These are phyloP conservation scores for Tachina fera DNA, from an alignment of 2,888 invertebrate genomes.

Conservation along the genomic window DNA sequence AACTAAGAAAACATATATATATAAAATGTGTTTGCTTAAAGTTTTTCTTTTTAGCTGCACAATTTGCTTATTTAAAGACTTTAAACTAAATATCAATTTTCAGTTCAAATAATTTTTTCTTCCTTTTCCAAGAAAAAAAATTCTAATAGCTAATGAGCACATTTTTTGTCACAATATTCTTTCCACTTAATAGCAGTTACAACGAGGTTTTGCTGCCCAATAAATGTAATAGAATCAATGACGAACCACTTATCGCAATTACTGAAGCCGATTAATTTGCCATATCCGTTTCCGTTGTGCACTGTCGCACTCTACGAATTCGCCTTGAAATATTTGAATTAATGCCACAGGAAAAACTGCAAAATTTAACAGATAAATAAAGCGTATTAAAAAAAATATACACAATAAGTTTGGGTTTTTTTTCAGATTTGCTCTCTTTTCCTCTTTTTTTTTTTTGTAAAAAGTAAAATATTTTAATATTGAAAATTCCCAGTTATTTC, in stretches of 20 bases:
- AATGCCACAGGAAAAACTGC: conserved; percentile 23
- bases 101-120: too few species aligned
- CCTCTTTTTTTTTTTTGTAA: too few species aligned
- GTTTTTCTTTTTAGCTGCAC: too few species aligned
- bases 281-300: conserved; percentile 36
- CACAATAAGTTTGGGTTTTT: too few species aligned
- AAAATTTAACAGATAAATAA: conserved; percentile 7
- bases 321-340: not conserved
- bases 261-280: conserved; percentile 51
- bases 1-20: too few species aligned
- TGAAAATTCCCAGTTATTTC: too few species aligned
- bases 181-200: not conserved
- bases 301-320: not conserved
- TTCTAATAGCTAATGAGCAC: not conserved
- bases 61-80: too few species aligned
- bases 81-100: too few species aligned
- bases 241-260: conserved; percentile 38
- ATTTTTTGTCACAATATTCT: not conserved
- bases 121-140: not conserved
- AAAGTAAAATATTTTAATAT: too few species aligned
- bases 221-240: not conserved
- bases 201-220: not conserved
- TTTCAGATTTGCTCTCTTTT: too few species aligned
- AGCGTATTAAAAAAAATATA: not conserved
- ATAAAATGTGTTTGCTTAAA: too few species aligned